A percentile compares a stretch with the other conserved stretches of the same genome.
phyloP scores from a whole-genome alignment of 2,797 vertebrate genomes.

The Poecilia velifera region DNA sequence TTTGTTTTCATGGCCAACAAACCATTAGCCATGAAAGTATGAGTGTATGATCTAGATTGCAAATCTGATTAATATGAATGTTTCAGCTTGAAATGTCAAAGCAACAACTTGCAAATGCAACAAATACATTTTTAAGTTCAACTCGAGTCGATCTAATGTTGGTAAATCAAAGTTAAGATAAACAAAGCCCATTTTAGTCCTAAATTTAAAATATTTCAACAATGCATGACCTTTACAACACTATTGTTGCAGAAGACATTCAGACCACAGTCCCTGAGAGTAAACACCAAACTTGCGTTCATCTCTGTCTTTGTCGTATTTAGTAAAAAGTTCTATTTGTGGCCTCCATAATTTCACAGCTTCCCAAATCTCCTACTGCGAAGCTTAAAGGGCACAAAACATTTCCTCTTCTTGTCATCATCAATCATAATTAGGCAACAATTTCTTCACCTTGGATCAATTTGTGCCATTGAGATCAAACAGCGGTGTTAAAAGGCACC shows the following conservation, averaged over 20 bases:
- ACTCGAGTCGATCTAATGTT: background rate
- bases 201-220: background rate
- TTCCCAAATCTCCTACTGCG: slow-evolving; percentile 47
- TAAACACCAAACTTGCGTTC: background rate
- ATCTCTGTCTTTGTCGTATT: background rate
- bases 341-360: slow-evolving; percentile 32
- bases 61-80: background rate
- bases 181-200: background rate
- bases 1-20: no score
- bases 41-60: background rate
- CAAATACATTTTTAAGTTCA: background rate
- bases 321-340: slow-evolving; percentile 1
- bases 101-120: background rate
- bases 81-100: background rate
- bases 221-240: background rate
- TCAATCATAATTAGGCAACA: slow-evolving; percentile 92
- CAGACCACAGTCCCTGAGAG: background rate
- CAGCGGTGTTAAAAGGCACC: slow-evolving; percentile 81
- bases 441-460: slow-evolving; percentile 98
- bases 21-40: no score
- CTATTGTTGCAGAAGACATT: background rate
- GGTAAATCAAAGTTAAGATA: background rate
- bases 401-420: slow-evolving; percentile 84
- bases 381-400: slow-evolving; percentile 76
- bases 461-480: slow-evolving; percentile 95